Percentiles rank a stretch among this genome's conserved stretches.
These are phyloP conservation scores for Athene cunicularia DNA, from an alignment of 2,113 vertebrate species.

Conservation along the genomic window DNA sequence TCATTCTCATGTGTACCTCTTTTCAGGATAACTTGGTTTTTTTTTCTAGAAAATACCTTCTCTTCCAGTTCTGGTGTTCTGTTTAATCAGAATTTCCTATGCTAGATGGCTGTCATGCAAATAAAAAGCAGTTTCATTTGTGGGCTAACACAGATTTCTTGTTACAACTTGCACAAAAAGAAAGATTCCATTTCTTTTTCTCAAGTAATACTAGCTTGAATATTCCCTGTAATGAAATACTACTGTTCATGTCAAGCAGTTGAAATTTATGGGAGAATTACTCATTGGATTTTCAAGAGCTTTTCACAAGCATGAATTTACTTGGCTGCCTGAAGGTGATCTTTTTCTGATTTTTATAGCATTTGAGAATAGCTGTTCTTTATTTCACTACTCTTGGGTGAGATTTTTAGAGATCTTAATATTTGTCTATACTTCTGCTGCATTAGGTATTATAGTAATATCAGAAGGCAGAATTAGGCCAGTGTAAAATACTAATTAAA, in stretches of 20 bases:
- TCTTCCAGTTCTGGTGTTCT: neutral
- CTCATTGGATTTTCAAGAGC: neutral
- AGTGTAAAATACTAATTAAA: neutral
- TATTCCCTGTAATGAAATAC: neutral
- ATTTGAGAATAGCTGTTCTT: neutral
- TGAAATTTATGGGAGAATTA: neutral
- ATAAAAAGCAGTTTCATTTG: neutral
- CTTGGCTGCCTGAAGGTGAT: neutral
- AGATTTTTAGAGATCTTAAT: neutral
- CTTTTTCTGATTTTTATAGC: neutral
- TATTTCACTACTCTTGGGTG: neutral
- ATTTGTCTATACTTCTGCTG: neutral
- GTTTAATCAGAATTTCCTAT: neutral
- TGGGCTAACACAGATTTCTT: neutral
- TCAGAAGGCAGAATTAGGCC: neutral
- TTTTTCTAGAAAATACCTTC: neutral
- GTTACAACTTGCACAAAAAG: neutral
- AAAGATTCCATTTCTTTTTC: neutral
- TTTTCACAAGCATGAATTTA: neutral
- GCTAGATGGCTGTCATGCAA: neutral
- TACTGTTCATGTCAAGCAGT: neutral
- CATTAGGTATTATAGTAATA: neutral
- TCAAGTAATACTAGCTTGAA: neutral
- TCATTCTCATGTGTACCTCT: neutral
- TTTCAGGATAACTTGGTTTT: neutral